Evolutionary conservation across 2,888 invertebrate genomes (phyloP).

Genomic region (Arctia plantaginis): DNA sequence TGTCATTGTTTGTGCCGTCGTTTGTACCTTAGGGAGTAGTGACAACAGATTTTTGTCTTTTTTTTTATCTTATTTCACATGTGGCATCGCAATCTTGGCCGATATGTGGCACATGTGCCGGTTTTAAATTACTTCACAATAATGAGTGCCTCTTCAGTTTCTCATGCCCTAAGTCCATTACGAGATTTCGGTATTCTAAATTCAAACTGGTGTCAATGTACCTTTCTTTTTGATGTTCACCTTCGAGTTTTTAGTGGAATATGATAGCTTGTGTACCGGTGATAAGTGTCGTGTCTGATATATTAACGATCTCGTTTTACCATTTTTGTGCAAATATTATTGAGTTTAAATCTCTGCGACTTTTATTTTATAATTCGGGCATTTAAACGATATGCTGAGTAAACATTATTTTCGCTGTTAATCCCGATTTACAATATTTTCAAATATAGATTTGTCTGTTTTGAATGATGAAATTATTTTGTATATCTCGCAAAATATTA

Average conservation of each 20-base stretch:
- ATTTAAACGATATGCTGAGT: not conserved
- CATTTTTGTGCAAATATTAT: not conserved
- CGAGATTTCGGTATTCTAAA: slow-evolving; percentile 67
- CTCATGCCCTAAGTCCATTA: slow-evolving; percentile 76
- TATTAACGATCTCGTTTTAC: slow-evolving; percentile 27
- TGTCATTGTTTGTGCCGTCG: slow-evolving; percentile 74
- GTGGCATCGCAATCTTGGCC: slow-evolving; percentile 86
- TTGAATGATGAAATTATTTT: no score
- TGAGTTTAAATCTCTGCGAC: not conserved
- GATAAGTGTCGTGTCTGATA: slow-evolving; percentile 70
- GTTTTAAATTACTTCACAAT: slow-evolving; percentile 83
- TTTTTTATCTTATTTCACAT: slow-evolving; percentile 79
- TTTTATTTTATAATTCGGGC: not conserved
- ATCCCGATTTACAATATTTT: not conserved
- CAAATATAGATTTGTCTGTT: not conserved
- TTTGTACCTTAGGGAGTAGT: slow-evolving; percentile 79
- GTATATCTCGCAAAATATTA: no score
- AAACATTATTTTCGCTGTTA: not conserved
- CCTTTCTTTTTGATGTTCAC: slow-evolving; percentile 78
- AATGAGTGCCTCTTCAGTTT: slow-evolving; percentile 82
- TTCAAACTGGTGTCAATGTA: slow-evolving; percentile 67
- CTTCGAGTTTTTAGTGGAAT: slow-evolving; percentile 70
- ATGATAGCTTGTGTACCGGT: slow-evolving; percentile 64
- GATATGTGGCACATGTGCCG: slow-evolving; percentile 86
- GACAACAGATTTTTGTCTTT: slow-evolving; percentile 85